Conservation (phyloP, 2,797 vertebrate genomes). For the Ficedula albicollis region DNA sequence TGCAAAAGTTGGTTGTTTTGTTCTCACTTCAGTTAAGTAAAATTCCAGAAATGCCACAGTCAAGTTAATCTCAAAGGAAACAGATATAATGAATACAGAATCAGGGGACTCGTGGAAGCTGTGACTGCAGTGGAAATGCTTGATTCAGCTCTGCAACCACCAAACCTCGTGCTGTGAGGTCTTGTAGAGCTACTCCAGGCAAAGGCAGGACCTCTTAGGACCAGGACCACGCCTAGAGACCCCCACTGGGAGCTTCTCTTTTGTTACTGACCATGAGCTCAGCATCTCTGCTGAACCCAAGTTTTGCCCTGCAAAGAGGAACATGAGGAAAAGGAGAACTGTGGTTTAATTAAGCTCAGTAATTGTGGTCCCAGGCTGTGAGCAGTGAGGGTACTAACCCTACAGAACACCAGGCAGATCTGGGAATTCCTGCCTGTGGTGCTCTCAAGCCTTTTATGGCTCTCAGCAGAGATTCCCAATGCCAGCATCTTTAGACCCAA, state of each 20-base stretch:
- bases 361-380: neutral
- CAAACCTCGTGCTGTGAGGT: neutral
- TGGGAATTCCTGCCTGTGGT: neutral
- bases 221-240: neutral
- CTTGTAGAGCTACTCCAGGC: neutral
- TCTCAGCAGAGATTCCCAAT: neutral
- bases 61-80: constrained; percentile 22
- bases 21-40: constrained; percentile 30
- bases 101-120: neutral
- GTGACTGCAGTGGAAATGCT: neutral
- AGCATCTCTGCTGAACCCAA: rapidly evolving
- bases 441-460: neutral
- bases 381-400: neutral
- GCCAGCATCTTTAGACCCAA: rapidly evolving
- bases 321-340: neutral
- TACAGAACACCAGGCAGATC: neutral
- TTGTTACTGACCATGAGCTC: neutral
- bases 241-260: rapidly evolving
- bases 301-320: neutral
- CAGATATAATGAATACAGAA: neutral
- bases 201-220: neutral
- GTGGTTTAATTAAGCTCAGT: neutral
- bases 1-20: constrained; percentile 38
- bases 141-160: neutral
- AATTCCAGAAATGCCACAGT: constrained; percentile 36